phyloP scores from a whole-genome alignment of 2,113 vertebrate species.

The Tachycineta bicolor region DNA sequence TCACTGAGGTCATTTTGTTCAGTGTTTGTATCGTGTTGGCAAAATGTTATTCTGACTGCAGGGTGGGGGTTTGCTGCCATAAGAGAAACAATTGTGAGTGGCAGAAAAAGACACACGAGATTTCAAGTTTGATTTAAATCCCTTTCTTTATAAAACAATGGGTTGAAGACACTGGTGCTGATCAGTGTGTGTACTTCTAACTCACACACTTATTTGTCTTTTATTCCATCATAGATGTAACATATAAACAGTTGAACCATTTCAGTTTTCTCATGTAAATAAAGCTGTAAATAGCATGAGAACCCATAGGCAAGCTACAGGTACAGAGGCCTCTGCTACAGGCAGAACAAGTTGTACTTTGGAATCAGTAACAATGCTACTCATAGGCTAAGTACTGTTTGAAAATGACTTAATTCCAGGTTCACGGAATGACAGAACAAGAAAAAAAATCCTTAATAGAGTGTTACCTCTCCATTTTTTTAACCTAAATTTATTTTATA shows the following conservation, averaged over 20 bases:
- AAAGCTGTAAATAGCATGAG: neutral
- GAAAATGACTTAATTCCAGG: neutral
- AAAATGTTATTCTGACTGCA: neutral
- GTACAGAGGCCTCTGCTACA: neutral
- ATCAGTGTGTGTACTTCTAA: neutral
- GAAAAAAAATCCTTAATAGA: neutral
- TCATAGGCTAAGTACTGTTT: neutral
- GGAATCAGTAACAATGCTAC: neutral
- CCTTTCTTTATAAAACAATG: neutral
- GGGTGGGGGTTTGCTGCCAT: neutral
- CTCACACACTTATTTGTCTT: neutral
- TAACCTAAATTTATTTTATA: neutral
- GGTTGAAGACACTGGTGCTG: neutral
- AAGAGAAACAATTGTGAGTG: neutral
- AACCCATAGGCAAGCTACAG: neutral
- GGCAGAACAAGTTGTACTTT: neutral
- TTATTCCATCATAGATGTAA: neutral
- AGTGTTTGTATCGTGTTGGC: neutral
- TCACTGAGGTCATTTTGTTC: neutral
- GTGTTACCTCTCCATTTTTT: neutral
- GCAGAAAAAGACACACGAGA: neutral
- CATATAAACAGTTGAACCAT: neutral
- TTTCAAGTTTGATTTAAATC: neutral
- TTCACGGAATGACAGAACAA: neutral
- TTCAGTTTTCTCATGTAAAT: neutral